Evolutionary conservation across 2,797 vertebrate species (phyloP).

Genomic region (Coranthus polyacanthus): DNA sequence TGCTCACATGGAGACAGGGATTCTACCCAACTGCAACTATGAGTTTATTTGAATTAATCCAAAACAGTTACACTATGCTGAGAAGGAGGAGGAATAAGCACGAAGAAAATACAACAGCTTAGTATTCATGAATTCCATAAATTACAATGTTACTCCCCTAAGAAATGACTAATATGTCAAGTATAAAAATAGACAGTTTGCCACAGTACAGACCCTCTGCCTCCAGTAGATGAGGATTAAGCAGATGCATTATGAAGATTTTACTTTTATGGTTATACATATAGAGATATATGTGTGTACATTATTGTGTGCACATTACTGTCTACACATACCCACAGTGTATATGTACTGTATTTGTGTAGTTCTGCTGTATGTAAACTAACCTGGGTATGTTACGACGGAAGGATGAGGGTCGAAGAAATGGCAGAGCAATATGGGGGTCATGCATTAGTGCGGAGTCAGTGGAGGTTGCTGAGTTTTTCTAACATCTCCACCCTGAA

Average conservation of each 20-base stretch:
- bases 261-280: not conserved
- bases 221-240: conserved; percentile 68
- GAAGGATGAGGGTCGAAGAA: conserved; percentile 32
- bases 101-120: conserved; percentile 69
- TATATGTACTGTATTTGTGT: not conserved
- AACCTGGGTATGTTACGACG: not conserved
- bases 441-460: conserved; percentile 62
- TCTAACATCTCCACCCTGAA: conserved; percentile 69
- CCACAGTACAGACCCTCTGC: conserved; percentile 64
- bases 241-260: conserved; percentile 44
- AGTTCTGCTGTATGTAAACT: conserved; percentile 3
- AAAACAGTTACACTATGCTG: conserved; percentile 48
- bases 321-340: not conserved
- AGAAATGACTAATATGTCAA: conserved; percentile 84
- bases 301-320: not conserved
- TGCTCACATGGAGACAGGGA: conserved; percentile 42
- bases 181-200: conserved; percentile 82
- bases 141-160: conserved; percentile 78
- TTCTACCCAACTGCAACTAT: conserved; percentile 38
- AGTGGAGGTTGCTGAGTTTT: conserved; percentile 71
- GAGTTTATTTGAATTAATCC: conserved; percentile 69
- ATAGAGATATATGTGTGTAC: not conserved
- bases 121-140: conserved; percentile 84
- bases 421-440: conserved; percentile 25
- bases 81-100: conserved; percentile 54